Evolutionary conservation across 1,140 invertebrate genomes (phyloP).

Genomic region (Heterodera carotae): DNA sequence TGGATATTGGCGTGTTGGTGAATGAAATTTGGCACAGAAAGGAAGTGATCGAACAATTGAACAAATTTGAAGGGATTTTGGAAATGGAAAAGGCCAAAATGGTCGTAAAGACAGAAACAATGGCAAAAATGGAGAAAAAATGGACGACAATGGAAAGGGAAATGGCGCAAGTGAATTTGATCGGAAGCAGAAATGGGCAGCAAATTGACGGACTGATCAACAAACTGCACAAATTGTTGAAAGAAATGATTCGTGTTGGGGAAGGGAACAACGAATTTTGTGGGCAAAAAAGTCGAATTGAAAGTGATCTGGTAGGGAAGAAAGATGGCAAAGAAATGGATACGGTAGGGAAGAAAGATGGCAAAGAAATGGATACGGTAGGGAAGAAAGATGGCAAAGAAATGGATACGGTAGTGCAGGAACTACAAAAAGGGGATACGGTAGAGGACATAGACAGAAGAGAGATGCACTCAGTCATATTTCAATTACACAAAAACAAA

Average conservation of each 20-base stretch:
- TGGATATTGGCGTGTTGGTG: not conserved
- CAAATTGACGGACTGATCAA: too few species aligned
- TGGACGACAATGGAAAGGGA: not conserved
- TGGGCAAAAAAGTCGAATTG: not conserved
- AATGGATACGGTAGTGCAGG: not conserved
- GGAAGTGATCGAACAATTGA: constrained; percentile 10
- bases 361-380: not conserved
- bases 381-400: not conserved
- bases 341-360: not conserved
- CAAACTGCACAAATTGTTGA: too few species aligned
- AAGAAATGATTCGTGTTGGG: too few species aligned
- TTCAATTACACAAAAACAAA: not conserved
- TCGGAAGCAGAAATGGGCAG: too few species aligned
- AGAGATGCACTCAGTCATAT: not conserved
- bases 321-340: too few species aligned
- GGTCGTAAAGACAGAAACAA: not conserved
- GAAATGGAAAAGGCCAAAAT: constrained; percentile 14
- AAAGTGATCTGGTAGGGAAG: not conserved
- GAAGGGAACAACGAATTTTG: not conserved
- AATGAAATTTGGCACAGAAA: not conserved
- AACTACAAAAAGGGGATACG: not conserved
- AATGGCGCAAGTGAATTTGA: too few species aligned
- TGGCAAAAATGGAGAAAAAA: not conserved
- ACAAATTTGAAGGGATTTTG: constrained; percentile 7
- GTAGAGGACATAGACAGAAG: not conserved